Conservation (phyloP, 53 echinoderm and acorn worm genomes). For the Luidia sarsii region DNA sequence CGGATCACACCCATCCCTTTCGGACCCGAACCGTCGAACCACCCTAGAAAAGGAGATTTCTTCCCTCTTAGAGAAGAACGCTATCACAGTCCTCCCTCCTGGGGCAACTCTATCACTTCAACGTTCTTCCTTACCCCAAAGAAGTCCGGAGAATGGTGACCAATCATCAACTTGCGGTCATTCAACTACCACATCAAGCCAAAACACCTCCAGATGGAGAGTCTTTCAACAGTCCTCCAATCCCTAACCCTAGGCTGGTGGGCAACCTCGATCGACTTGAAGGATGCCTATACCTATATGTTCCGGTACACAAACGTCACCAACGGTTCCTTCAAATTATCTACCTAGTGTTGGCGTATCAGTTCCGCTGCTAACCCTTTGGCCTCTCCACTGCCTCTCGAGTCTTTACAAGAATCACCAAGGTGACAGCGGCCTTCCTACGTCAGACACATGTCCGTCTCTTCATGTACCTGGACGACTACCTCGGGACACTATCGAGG, state of each 20-base stretch:
- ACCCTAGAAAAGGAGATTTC: constrained; percentile 1
- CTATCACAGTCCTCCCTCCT: not conserved
- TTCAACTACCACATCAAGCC: constrained; percentile 21
- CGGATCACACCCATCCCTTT: not conserved
- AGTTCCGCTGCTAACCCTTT: constrained; percentile 54
- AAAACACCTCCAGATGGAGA: constrained; percentile 15
- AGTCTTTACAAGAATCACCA: constrained; percentile 55
- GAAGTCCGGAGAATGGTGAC: constrained; percentile 2
- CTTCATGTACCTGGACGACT: constrained; percentile 68
- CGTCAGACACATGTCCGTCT: constrained; percentile 13
- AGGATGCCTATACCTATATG: constrained; percentile 51
- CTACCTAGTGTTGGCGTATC: constrained; percentile 8
- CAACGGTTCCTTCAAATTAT: not conserved
- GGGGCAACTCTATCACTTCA: not conserved
- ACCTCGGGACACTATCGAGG: constrained; percentile 25
- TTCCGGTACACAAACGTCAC: constrained; percentile 2
- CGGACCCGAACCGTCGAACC: not conserved
- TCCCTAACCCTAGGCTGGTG: not conserved
- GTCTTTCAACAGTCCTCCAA: constrained; percentile 1
- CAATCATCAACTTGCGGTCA: constrained; percentile 9
- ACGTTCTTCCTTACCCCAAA: constrained; percentile 21
- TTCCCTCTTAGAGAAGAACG: not conserved
- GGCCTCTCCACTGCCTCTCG: constrained; percentile 55
- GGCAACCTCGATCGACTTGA: constrained; percentile 18
- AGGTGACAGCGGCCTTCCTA: constrained; percentile 27